phyloP scores from a whole-genome alignment of 2,888 invertebrate species.

The Eudemis profundana region DNA sequence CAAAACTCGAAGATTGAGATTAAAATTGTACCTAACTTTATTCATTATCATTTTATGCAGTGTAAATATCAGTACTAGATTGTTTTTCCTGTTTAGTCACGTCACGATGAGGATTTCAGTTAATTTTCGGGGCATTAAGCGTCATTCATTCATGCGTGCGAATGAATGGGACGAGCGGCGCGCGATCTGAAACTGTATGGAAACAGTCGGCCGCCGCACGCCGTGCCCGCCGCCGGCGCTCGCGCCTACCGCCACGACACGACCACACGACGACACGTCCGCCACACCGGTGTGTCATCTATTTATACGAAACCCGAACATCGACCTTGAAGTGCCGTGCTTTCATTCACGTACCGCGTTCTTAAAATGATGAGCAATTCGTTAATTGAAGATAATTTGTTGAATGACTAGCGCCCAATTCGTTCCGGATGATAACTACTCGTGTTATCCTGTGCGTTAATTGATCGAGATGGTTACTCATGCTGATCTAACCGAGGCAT shows the following conservation, averaged over 20 bases:
- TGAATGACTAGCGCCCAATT: constrained; percentile 62
- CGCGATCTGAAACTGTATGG: constrained; percentile 37
- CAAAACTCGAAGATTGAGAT: no score
- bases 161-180: constrained; percentile 70
- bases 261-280: constrained; percentile 46
- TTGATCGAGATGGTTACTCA: constrained; percentile 37
- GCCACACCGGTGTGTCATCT: constrained; percentile 72
- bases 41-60: no score
- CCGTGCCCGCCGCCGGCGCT: constrained; percentile 67
- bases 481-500: constrained; percentile 18
- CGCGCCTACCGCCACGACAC: constrained; percentile 59
- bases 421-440: constrained; percentile 43
- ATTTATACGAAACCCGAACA: no score
- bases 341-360: constrained; percentile 68
- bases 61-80: no score
- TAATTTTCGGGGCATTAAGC: constrained; percentile 68
- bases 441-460: constrained; percentile 33
- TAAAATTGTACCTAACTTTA: no score
- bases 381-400: constrained; percentile 67
- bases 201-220: constrained; percentile 75
- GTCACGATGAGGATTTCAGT: constrained; percentile 63
- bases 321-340: constrained; percentile 68
- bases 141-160: constrained; percentile 77
- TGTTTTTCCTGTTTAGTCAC: constrained; percentile 24
- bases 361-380: constrained; percentile 56